Conservation (phyloP, 2,797 vertebrate genomes). For the Lepidocolaptes lacrymiger region DNA sequence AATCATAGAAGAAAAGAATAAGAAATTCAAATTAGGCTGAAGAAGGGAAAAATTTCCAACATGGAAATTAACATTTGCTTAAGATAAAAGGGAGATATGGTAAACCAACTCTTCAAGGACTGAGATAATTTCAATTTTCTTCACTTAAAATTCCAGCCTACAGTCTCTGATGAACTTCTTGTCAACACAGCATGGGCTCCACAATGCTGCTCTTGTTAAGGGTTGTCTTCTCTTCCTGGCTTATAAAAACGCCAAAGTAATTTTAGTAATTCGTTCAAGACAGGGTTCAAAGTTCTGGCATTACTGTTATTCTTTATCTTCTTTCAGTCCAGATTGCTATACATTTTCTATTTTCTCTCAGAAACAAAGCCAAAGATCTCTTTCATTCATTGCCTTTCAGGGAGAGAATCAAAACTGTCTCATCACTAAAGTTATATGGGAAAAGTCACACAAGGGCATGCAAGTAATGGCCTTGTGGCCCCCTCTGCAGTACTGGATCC, state of each 20-base stretch:
- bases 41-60: not conserved
- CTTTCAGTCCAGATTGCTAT: not conserved
- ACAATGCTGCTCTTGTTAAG: not conserved
- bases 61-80: not conserved
- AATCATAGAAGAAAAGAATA: not conserved
- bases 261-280: not conserved
- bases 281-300: not conserved
- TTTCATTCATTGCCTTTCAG: not conserved
- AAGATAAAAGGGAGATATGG: not conserved
- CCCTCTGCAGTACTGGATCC: not conserved
- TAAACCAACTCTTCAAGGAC: conserved; percentile 10
- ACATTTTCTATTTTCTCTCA: conserved; percentile 1
- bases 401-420: conserved; percentile 5
- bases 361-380: conserved; percentile 14
- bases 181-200: not conserved
- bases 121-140: not conserved
- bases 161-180: not conserved
- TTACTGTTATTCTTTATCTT: not conserved
- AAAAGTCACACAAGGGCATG: not conserved
- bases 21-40: conserved; percentile 17
- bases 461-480: not conserved
- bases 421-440: not conserved
- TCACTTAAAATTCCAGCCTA: conserved; percentile 16
- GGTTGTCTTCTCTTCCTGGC: not conserved
- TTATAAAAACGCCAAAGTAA: not conserved